Evolutionary conservation across 2,888 invertebrate genomes (phyloP), one percentile per base, ranked within the genome.

Genomic region (Drosophila putrida): DNA sequence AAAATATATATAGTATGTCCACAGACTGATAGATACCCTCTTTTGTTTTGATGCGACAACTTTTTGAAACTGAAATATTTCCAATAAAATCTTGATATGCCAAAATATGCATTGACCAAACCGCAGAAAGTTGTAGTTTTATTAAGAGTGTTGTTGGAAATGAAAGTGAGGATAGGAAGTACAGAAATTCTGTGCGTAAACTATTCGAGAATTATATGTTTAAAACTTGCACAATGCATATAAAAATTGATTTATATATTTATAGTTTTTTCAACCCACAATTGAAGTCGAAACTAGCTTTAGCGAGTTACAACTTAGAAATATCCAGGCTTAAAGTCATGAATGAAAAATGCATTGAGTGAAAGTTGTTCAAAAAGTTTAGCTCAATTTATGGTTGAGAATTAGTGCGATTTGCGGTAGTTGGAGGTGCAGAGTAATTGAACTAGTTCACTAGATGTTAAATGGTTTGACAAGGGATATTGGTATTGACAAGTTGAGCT

Each of bases 311-410:
- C n/a, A 35, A 20, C 47, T 15, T 11, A 3, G 47, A 33, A 47
- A 47, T 47, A 8, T n/a, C 10, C 9, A 25, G 4, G 33, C 10
- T 43, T n/a, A 25, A 43, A 13, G 9, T 50, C 31, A 41, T 33
- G 13, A 20, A 20, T 31, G 31, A n/a, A 31, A 25, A 35, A 13
- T 47, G 20, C 9, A 47, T 47, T 9, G 15, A 35, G 51, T 28
- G 15, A 35, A 60, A 35, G 10, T 36, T 44, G 27, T 47, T 57
- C 9, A 35, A 20, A 28, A 44, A 53, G 43, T 44, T 53, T 20
- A 35, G 3, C 27, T 53, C 10, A 36, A 43, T 43, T 49, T 39
- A 60, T 53, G 15, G 15, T 44, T 15, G 27, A 35, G 15, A 27
- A 53, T 36, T 60, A 4, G 1, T 10, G n/a, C 28, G 13, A 5